phyloP scores from a whole-genome alignment of 2,113 vertebrate genomes.

The Fregetta grallaria region DNA sequence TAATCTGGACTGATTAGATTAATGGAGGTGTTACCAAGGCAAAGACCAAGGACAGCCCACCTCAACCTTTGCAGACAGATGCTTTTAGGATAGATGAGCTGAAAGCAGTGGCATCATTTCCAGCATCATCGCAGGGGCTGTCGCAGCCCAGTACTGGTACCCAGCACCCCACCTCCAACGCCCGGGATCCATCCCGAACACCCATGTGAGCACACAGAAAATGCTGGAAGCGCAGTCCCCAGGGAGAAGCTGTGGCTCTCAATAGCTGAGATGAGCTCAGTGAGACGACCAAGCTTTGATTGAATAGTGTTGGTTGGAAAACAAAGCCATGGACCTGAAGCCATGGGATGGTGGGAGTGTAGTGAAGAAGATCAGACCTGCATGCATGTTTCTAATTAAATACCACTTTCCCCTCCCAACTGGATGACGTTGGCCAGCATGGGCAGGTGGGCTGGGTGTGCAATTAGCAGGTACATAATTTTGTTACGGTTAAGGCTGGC shows the following conservation, averaged over 20 bases:
- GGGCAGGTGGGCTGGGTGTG: neutral
- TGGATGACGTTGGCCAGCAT: neutral
- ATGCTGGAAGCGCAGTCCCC: rapidly evolving
- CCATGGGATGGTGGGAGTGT: rapidly evolving
- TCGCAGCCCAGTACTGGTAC: neutral
- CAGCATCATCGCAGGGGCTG: neutral
- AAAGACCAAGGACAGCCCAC: neutral
- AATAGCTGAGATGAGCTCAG: neutral
- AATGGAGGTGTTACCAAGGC: neutral
- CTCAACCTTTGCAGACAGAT: neutral
- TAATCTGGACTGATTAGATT: neutral
- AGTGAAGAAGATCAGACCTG: neutral
- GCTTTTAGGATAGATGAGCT: neutral
- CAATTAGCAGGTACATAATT: neutral
- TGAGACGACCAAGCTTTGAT: neutral
- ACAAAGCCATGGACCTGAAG: neutral
- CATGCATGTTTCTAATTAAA: neutral
- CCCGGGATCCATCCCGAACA: neutral
- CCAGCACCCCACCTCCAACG: neutral
- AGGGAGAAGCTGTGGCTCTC: neutral
- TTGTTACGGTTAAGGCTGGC: neutral
- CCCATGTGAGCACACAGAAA: neutral
- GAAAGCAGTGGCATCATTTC: neutral
- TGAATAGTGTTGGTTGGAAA: rapidly evolving
- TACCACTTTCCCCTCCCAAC: neutral